phyloP scores from a whole-genome alignment of 2,113 vertebrate genomes.

The Indicator maculatus region DNA sequence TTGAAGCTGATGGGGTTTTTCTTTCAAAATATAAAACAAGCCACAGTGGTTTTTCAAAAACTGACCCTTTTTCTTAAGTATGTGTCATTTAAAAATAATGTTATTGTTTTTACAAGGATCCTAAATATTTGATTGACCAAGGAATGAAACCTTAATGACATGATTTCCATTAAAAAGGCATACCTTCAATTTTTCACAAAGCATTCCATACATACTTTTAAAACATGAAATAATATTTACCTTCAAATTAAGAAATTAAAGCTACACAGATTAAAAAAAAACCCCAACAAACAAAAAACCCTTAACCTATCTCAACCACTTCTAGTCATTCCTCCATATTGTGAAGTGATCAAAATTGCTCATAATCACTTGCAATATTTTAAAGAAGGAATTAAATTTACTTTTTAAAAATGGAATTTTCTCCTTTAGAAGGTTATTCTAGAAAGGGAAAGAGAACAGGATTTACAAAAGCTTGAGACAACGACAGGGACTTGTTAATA shows the following conservation, averaged over 20 bases:
- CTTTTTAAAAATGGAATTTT: background rate
- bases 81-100: fast-evolving
- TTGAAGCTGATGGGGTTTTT: background rate
- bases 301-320: background rate
- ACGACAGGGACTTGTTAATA: background rate
- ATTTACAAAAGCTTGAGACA: background rate
- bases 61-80: background rate
- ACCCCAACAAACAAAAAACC: too few species aligned
- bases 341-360: background rate
- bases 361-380: background rate
- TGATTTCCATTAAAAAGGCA: background rate
- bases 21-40: background rate
- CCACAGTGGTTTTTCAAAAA: background rate
- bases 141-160: background rate
- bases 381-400: background rate
- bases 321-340: background rate
- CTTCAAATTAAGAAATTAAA: background rate
- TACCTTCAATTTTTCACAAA: background rate
- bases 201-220: background rate
- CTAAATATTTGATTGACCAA: background rate
- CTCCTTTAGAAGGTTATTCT: background rate
- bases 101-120: background rate
- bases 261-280: background rate
- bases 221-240: background rate
- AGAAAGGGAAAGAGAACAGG: background rate